Percentiles rank a stretch among this genome's conserved stretches.
Evolutionary conservation across 2,113 vertebrate genomes (phyloP).

Genomic region (Dicrurus megarhynchus): DNA sequence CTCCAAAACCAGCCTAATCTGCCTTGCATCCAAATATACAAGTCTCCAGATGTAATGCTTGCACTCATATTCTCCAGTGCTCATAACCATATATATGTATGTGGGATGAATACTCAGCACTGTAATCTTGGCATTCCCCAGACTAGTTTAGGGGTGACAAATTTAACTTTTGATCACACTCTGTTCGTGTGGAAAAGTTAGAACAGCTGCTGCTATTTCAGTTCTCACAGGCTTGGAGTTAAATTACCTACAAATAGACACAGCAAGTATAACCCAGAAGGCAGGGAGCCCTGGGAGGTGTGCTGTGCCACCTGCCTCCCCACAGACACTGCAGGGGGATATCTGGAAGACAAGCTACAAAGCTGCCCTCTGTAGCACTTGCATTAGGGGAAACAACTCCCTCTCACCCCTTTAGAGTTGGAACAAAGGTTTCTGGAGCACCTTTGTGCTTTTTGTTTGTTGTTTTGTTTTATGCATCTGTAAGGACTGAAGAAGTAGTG

Average conservation of each 20-base stretch:
- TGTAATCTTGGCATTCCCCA: not conserved
- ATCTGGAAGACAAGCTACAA: not conserved
- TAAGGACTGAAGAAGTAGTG: not conserved
- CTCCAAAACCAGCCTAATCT: not conserved
- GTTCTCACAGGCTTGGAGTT: not conserved
- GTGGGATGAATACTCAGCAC: not conserved
- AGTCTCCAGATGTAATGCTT: not conserved
- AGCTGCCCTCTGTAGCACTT: not conserved
- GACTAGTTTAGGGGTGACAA: not conserved
- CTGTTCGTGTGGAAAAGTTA: not conserved
- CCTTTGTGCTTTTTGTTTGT: not conserved
- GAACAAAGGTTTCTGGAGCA: not conserved
- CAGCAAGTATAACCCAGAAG: not conserved
- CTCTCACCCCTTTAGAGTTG: not conserved
- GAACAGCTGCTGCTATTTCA: constrained; percentile 45
- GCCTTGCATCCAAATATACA: not conserved
- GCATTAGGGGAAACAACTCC: accelerated
- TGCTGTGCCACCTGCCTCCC: not conserved
- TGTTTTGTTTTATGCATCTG: not conserved
- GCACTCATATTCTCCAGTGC: not conserved
- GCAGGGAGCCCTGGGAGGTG: not conserved
- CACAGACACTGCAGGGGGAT: not conserved
- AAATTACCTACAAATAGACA: not conserved
- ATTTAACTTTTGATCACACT: constrained; percentile 18
- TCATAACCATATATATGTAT: not conserved